phyloP scores from a whole-genome alignment of 2,113 vertebrate species.

The Gorsachius goisagi region DNA sequence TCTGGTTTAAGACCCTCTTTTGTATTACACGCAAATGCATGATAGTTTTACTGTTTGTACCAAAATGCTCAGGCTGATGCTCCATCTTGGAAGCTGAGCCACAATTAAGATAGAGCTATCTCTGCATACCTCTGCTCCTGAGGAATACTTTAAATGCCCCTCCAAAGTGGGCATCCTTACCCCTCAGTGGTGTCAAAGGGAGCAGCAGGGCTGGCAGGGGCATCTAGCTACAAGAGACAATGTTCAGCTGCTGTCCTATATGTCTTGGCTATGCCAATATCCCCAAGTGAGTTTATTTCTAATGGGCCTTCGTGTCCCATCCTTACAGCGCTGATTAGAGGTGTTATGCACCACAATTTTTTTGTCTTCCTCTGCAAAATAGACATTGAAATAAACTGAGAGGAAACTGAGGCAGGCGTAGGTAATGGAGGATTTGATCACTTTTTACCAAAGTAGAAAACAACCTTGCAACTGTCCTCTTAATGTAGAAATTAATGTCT shows the following conservation, averaged over 20 bases:
- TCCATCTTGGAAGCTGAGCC: background rate
- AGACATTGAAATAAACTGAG: background rate
- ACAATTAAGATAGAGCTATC: background rate
- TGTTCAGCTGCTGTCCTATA: background rate
- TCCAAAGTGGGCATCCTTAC: background rate
- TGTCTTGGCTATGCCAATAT: rapidly evolving
- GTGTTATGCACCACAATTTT: background rate
- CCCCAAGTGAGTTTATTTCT: background rate
- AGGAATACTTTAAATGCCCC: background rate
- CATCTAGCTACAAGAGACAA: background rate
- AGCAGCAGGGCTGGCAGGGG: background rate
- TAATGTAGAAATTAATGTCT: background rate
- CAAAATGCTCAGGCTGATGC: background rate
- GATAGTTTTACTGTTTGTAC: background rate
- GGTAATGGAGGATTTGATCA: background rate
- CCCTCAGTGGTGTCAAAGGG: background rate
- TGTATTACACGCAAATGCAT: background rate
- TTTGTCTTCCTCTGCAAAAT: background rate
- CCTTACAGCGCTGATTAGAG: background rate
- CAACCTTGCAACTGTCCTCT: background rate
- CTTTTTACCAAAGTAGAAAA: background rate
- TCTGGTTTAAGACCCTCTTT: background rate
- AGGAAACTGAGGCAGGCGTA: background rate
- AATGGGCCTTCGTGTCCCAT: background rate
- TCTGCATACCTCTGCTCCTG: background rate